Evolutionary conservation across 1,140 invertebrate species (phyloP).

Genomic region (Magallana ariakensis): DNA sequence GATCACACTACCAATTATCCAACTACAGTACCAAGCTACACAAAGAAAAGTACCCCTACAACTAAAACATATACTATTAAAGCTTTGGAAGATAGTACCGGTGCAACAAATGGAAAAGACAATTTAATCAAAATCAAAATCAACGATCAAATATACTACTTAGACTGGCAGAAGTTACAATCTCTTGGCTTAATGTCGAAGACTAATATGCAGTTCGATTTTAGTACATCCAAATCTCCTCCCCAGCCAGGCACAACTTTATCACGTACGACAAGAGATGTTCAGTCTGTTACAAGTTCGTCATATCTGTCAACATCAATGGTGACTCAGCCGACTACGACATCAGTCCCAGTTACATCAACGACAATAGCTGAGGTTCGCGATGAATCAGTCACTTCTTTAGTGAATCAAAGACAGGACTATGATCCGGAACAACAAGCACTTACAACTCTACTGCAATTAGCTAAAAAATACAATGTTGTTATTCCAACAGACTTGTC

Average conservation of each 20-base stretch:
- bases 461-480: not conserved
- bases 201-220: not conserved
- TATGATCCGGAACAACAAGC: not conserved
- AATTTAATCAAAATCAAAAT: slow-evolving; percentile 22
- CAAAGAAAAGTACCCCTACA: not conserved
- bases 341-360: not conserved
- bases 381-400: no score
- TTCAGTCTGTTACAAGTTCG: not conserved
- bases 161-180: not conserved
- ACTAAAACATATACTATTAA: not conserved
- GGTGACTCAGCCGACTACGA: not conserved
- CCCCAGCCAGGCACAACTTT: not conserved
- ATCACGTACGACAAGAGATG: slow-evolving; percentile 2
- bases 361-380: not conserved
- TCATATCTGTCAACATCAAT: not conserved
- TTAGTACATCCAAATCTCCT: not conserved
- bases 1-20: not conserved
- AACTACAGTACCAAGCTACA: not conserved
- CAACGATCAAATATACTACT: slow-evolving; percentile 1
- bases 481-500: not conserved
- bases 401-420: not conserved
- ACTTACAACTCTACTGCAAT: not conserved
- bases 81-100: not conserved
- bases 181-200: not conserved
- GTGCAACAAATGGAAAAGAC: not conserved